phyloP scores from a whole-genome alignment of 1,140 invertebrate species.

The Hesperophylax magnus region DNA sequence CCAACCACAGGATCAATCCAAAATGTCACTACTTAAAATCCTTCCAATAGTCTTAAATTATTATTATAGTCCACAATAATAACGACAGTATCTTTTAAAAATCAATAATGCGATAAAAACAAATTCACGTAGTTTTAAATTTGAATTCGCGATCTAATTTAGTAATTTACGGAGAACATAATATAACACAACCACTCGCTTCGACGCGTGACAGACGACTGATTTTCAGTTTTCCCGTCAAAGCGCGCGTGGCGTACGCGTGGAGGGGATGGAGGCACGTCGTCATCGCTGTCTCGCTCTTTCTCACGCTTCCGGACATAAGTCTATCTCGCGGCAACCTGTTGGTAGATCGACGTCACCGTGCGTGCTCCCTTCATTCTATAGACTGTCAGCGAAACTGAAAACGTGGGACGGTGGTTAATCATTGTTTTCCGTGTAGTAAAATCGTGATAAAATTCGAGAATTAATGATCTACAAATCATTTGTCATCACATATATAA shows the following conservation, averaged over 20 bases:
- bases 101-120: neutral
- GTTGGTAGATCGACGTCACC: slow-evolving; percentile 27
- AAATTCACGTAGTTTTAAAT: neutral
- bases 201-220: slow-evolving; percentile 19
- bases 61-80: neutral
- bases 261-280: slow-evolving; percentile 40
- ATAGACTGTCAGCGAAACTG: slow-evolving; percentile 9
- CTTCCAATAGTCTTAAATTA: neutral
- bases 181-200: neutral
- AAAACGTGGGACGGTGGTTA: neutral
- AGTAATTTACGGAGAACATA: no score
- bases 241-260: slow-evolving; percentile 18
- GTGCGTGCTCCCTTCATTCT: slow-evolving; percentile 28
- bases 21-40: slow-evolving; percentile 17
- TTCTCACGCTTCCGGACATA: slow-evolving; percentile 4
- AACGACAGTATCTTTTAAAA: no score
- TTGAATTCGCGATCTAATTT: slow-evolving; percentile 3
- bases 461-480: no score
- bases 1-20: neutral
- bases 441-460: no score
- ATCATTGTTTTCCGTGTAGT: no score
- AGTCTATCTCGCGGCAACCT: slow-evolving; percentile 24
- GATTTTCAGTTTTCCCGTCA: neutral
- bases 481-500: no score
- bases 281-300: slow-evolving; percentile 13